Conservation (phyloP, 2,888 invertebrate genomes). For the Drosophila greeni region DNA sequence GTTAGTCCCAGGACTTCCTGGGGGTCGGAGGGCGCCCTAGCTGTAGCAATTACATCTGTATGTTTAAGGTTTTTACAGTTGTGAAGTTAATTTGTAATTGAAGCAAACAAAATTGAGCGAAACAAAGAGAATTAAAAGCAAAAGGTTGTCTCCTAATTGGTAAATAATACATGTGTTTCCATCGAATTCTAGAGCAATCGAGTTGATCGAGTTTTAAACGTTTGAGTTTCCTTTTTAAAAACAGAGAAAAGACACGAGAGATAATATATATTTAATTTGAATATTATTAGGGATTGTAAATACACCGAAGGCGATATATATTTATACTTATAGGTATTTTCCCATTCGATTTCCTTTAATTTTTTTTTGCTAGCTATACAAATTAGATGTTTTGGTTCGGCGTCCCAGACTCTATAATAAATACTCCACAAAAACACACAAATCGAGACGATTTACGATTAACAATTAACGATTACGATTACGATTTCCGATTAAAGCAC, state of each 20-base stretch:
- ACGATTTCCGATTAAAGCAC: conserved; percentile 25
- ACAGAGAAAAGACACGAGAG: conserved; percentile 2
- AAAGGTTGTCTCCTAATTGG: conserved; percentile 20
- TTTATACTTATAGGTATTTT: conserved; percentile 8
- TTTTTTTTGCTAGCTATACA: conserved; percentile 30
- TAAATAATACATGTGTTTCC: conserved; percentile 11
- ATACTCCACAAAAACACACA: conserved; percentile 6
- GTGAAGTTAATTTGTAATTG: conserved; percentile 2
- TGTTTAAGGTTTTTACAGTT: conserved; percentile 8
- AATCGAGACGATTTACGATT: conserved; percentile 1
- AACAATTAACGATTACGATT: conserved; percentile 3
- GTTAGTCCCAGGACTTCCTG: not conserved
- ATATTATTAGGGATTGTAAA: conserved; percentile 24
- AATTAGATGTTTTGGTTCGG: conserved; percentile 26
- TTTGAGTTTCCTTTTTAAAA: conserved; percentile 1
- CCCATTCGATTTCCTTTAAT: conserved; percentile 1
- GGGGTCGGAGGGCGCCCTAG: not conserved
- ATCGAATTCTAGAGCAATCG: conserved; percentile 21
- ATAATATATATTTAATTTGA: not conserved
- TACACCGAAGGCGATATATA: conserved; percentile 20
- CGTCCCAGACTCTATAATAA: conserved; percentile 20
- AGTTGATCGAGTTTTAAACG: not conserved
- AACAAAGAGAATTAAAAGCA: not conserved
- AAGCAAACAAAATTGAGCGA: not conserved
- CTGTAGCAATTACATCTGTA: conserved; percentile 1